These are phyloP conservation scores for Protophormia terraenovae DNA, from an alignment of 2,888 invertebrate genomes.

Conservation along the genomic window DNA sequence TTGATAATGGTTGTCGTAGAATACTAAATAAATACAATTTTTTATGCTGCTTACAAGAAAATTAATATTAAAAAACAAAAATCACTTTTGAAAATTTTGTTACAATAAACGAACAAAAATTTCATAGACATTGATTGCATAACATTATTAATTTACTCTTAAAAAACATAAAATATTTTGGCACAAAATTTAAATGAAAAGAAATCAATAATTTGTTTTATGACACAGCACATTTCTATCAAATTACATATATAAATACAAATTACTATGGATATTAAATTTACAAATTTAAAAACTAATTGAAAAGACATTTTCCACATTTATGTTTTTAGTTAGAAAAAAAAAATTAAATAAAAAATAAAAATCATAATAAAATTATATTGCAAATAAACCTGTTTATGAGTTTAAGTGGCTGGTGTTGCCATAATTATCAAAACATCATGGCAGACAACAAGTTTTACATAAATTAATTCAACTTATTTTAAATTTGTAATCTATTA, in stretches of 20 bases:
- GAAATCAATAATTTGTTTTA: not conserved
- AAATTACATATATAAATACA: conserved; percentile 28
- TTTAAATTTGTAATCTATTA: conserved; percentile 59
- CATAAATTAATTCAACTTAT: conserved; percentile 55
- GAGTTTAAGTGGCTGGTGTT: conserved; percentile 50
- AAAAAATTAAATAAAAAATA: not conserved
- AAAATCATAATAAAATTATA: not conserved
- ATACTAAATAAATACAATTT: conserved; percentile 32
- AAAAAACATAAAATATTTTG: not conserved
- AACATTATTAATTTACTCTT: not conserved
- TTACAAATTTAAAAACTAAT: conserved; percentile 39
- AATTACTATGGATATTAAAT: not conserved
- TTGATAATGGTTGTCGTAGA: conserved; percentile 36
- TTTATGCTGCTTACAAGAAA: not conserved
- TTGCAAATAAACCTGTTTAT: conserved; percentile 28
- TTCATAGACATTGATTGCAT: not conserved
- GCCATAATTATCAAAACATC: conserved; percentile 62
- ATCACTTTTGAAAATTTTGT: not conserved
- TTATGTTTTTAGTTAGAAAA: not conserved
- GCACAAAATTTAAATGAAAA: not conserved
- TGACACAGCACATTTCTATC: not conserved
- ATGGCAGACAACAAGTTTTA: conserved; percentile 47
- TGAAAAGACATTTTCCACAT: conserved; percentile 25
- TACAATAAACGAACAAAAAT: not conserved
- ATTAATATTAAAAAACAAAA: conserved; percentile 19